These are phyloP conservation scores for Scartelaos histophorus DNA, from an alignment of 2,113 vertebrate species.

Conservation along the genomic window DNA sequence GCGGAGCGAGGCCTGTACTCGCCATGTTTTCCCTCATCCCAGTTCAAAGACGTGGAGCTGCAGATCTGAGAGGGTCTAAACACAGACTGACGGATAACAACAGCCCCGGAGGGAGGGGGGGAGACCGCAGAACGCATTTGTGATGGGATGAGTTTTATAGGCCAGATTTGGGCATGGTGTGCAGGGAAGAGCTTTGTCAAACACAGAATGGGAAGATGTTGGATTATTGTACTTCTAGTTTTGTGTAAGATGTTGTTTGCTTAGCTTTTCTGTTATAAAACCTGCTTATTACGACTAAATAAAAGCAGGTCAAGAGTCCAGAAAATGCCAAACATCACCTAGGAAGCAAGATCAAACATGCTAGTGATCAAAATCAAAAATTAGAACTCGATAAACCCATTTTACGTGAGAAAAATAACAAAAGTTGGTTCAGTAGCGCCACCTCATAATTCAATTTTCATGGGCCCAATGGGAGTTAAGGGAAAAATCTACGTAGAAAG, in stretches of 20 bases:
- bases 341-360: no score
- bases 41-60: conserved; percentile 70
- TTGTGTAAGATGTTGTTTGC: neutral
- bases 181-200: conserved; percentile 14
- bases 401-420: no score
- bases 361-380: no score
- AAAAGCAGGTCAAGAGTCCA: no score
- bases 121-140: conserved; percentile 62
- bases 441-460: no score
- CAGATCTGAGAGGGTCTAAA: conserved; percentile 68
- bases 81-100: conserved; percentile 66
- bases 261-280: neutral
- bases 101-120: conserved; percentile 34
- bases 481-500: no score
- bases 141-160: conserved; percentile 20
- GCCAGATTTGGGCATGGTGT: conserved; percentile 37
- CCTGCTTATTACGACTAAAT: no score
- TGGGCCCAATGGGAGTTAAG: no score
- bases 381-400: no score
- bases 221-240: neutral
- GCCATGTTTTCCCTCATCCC: conserved; percentile 73
- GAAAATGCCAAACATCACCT: no score
- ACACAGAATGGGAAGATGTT: neutral
- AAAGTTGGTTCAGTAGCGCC: no score
- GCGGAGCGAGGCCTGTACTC: conserved; percentile 71